Conservation (phyloP, 2,888 invertebrate species). For the Volucella inflata region DNA sequence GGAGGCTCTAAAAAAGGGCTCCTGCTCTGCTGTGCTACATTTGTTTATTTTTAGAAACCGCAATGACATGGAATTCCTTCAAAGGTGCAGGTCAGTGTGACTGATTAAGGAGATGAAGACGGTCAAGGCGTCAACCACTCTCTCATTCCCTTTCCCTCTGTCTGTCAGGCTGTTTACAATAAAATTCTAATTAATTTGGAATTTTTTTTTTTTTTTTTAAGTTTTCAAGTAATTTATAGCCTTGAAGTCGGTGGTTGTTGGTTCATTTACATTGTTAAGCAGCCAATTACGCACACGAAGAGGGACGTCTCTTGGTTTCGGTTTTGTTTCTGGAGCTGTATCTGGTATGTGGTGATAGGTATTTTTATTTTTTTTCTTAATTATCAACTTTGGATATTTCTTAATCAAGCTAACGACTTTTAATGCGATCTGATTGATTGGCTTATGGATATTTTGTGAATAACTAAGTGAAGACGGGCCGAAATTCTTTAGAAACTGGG, state of each 20-base stretch:
- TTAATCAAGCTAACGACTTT: conserved; percentile 68
- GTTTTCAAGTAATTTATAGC: conserved; percentile 36
- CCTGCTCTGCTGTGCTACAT: background rate
- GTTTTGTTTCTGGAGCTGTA: background rate
- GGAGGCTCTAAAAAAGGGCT: conserved; percentile 7
- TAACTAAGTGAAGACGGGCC: conserved; percentile 38
- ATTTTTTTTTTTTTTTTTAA: conserved; percentile 29
- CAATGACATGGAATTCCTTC: background rate
- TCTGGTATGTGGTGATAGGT: conserved; percentile 23
- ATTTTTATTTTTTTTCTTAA: conserved; percentile 35
- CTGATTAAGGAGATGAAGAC: background rate
- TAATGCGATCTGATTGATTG: conserved; percentile 69
- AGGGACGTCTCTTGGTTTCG: conserved; percentile 38
- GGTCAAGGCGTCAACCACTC: no score
- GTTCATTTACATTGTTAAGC: conserved; percentile 72
- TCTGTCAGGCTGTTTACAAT: conserved; percentile 41
- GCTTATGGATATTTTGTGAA: conserved; percentile 68
- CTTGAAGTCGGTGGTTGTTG: conserved; percentile 36
- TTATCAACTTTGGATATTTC: conserved; percentile 62
- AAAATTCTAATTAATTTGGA: conserved; percentile 60
- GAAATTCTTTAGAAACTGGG: conserved; percentile 26
- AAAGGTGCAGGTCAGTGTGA: conserved; percentile 40
- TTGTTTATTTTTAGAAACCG: conserved; percentile 32
- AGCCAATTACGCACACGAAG: conserved; percentile 66
- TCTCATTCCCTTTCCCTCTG: background rate